phyloP scores from a whole-genome alignment of 2,113 vertebrate species.

The Heterotilapia buettikoferi region DNA sequence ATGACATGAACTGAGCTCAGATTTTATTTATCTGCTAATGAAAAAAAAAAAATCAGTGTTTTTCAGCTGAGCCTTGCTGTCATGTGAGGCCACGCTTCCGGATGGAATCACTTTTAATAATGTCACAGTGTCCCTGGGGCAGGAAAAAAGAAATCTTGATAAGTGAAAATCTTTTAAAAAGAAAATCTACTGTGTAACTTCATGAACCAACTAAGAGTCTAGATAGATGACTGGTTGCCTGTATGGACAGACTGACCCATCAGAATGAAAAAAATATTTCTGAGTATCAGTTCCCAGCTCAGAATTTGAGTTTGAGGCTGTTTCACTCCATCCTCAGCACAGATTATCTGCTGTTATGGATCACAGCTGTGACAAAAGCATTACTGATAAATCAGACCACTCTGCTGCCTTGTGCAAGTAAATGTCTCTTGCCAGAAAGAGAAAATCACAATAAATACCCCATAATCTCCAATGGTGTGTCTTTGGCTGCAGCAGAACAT shows the following conservation, averaged over 20 bases:
- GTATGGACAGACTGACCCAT: neutral
- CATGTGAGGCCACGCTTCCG: conserved; percentile 3
- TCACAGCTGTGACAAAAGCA: conserved; percentile 36
- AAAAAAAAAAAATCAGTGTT: neutral
- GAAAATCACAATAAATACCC: conserved; percentile 12
- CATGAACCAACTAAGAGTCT: neutral
- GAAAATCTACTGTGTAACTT: neutral
- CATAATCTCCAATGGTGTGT: neutral
- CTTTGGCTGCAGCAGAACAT: neutral
- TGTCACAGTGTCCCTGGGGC: neutral
- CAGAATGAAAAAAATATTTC: neutral
- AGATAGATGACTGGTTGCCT: neutral
- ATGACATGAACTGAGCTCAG: neutral
- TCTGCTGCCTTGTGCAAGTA: conserved; percentile 5
- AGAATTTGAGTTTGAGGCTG: neutral
- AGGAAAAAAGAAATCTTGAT: neutral
- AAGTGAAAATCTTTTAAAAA: neutral
- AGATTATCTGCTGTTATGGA: conserved; percentile 12
- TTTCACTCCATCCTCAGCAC: neutral
- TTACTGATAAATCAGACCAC: conserved; percentile 23
- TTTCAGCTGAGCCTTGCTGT: neutral
- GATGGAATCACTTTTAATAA: conserved; percentile 17
- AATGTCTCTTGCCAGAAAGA: conserved; percentile 15
- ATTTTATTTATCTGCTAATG: neutral
- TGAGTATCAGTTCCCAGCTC: neutral